Percentiles rank a stretch among this genome's conserved stretches.
Evolutionary conservation across 2,113 vertebrate species (phyloP).

Genomic region (Gymnorhina tibicen): DNA sequence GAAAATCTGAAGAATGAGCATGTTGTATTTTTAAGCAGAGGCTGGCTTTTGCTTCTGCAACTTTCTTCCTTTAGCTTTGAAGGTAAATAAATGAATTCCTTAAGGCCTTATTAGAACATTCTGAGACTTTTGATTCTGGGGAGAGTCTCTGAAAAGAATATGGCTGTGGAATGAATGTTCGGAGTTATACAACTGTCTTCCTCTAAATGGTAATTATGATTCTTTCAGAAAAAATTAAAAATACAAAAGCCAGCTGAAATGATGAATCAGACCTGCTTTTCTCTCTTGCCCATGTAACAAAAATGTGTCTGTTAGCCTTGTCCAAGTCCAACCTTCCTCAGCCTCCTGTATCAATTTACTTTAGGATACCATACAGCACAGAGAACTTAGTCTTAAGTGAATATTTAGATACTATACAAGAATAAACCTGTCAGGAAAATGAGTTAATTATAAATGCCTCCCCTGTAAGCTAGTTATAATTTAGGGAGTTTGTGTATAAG

Average conservation of each 20-base stretch:
- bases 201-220: constrained; percentile 20
- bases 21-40: neutral
- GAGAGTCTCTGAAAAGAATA: neutral
- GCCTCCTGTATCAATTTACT: neutral
- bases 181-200: neutral
- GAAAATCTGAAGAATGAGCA: neutral
- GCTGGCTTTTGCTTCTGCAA: neutral
- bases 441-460: constrained; percentile 35
- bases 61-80: neutral
- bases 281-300: neutral
- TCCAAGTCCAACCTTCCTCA: neutral
- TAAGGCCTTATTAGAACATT: neutral
- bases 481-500: neutral
- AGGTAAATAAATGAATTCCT: constrained; percentile 15
- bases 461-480: constrained; percentile 29
- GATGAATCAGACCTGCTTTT: neutral
- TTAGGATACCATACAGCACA: neutral
- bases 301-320: neutral
- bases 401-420: constrained; percentile 22
- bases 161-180: neutral
- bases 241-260: neutral
- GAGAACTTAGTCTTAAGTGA: neutral
- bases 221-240: neutral
- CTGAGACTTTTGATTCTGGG: neutral
- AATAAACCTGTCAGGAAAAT: constrained; percentile 41